Conservation (phyloP, 2,797 vertebrate species). For the Tympanoctomys barrerae region DNA sequence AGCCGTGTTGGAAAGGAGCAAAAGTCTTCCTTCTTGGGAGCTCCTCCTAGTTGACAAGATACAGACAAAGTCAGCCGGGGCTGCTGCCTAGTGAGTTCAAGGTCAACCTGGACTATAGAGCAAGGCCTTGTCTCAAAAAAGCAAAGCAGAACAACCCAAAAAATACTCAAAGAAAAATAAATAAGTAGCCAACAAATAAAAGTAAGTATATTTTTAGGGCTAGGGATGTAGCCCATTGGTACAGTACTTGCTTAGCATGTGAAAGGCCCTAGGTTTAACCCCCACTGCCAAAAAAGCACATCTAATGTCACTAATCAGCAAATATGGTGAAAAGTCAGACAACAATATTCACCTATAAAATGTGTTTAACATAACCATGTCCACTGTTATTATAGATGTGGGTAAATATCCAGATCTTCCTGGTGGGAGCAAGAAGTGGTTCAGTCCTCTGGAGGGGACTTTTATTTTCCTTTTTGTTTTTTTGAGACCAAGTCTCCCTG, state of each 20-base stretch:
- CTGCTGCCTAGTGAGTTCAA: neutral
- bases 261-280: neutral
- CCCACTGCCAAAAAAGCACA: neutral
- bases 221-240: neutral
- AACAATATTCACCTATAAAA: neutral
- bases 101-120: neutral
- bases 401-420: neutral
- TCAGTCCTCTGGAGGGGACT: neutral
- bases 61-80: neutral
- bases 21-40: neutral
- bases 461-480: neutral
- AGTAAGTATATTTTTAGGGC: neutral
- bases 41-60: neutral
- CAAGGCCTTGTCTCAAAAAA: neutral
- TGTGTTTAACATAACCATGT: neutral
- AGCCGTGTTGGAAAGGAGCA: neutral
- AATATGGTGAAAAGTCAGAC: neutral
- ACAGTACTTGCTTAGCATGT: neutral
- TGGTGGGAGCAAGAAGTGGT: neutral
- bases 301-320: neutral
- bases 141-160: neutral
- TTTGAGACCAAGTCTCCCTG: no score
- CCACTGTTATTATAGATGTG: neutral
- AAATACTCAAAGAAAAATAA: neutral
- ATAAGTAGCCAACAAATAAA: neutral